Conservation (phyloP, 2,888 invertebrate genomes). For the Rutpela maculata region DNA sequence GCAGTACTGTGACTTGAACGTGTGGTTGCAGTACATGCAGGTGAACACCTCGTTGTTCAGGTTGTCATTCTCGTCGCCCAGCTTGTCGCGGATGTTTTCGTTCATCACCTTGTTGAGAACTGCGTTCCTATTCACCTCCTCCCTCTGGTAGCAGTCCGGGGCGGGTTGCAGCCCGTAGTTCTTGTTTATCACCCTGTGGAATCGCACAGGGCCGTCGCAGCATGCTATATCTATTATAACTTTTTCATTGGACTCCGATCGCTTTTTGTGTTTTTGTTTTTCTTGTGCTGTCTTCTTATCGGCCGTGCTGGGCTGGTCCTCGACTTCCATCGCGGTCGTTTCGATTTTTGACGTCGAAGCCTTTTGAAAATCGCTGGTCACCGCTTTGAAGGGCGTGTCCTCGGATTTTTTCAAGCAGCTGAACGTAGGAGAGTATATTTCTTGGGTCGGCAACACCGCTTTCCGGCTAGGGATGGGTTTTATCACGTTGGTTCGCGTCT, state of each 20-base stretch:
- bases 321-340: conserved; percentile 34
- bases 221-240: conserved; percentile 91
- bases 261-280: conserved; percentile 53
- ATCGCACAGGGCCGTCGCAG: conserved; percentile 92
- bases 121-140: conserved; percentile 65
- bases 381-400: conserved; percentile 68
- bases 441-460: conserved; percentile 56
- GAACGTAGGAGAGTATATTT: conserved; percentile 54
- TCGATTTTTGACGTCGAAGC: conserved; percentile 60
- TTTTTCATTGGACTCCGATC: conserved; percentile 69
- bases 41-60: conserved; percentile 76
- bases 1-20: conserved; percentile 90
- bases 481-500: conserved; percentile 52
- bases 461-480: conserved; percentile 60
- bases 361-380: conserved; percentile 51
- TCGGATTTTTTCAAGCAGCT: conserved; percentile 67
- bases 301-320: conserved; percentile 32
- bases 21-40: conserved; percentile 86
- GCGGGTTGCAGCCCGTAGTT: conserved; percentile 79
- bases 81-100: conserved; percentile 69
- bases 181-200: conserved; percentile 89
- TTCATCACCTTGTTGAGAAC: conserved; percentile 72
- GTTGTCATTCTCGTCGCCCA: conserved; percentile 65
- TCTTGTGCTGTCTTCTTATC: conserved; percentile 51
- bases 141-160: conserved; percentile 59